A percentile compares a stretch with the other conserved stretches of the same genome.
Evolutionary conservation across 2,888 invertebrate genomes (phyloP).

Genomic region (Pantelozetes paolii): DNA sequence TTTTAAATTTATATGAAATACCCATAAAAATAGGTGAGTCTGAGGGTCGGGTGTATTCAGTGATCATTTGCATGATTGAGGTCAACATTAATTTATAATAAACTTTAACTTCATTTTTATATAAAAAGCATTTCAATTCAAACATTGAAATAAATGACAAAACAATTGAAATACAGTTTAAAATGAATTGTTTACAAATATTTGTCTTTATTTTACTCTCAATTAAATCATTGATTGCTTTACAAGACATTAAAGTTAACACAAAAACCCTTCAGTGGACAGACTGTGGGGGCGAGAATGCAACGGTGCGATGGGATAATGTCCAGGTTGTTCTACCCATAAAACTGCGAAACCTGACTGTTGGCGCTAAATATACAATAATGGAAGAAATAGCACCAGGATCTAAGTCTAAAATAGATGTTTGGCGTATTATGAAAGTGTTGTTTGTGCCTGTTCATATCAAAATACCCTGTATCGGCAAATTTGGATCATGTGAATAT

Average conservation of each 20-base stretch:
- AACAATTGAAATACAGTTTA: too few species aligned
- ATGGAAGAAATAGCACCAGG: background rate
- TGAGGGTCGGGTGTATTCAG: too few species aligned
- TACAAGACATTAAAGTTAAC: background rate
- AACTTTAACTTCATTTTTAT: too few species aligned
- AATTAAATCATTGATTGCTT: too few species aligned
- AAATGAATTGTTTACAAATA: too few species aligned
- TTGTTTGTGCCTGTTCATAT: background rate
- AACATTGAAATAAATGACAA: too few species aligned
- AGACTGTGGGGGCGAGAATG: background rate
- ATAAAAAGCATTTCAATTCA: too few species aligned
- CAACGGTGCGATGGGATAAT: background rate
- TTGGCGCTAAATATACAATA: background rate
- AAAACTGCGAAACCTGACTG: background rate
- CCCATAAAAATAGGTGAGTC: too few species aligned
- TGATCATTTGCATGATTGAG: too few species aligned
- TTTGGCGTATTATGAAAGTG: background rate
- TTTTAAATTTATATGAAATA: too few species aligned
- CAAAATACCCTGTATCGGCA: background rate
- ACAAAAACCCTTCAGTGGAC: background rate
- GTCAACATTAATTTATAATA: too few species aligned
- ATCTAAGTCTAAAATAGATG: background rate
- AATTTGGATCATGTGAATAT: background rate
- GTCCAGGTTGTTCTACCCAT: background rate
- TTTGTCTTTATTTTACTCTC: too few species aligned